Evolutionary conservation across 2,113 vertebrate genomes (phyloP).

Genomic region (Murina feae): DNA sequence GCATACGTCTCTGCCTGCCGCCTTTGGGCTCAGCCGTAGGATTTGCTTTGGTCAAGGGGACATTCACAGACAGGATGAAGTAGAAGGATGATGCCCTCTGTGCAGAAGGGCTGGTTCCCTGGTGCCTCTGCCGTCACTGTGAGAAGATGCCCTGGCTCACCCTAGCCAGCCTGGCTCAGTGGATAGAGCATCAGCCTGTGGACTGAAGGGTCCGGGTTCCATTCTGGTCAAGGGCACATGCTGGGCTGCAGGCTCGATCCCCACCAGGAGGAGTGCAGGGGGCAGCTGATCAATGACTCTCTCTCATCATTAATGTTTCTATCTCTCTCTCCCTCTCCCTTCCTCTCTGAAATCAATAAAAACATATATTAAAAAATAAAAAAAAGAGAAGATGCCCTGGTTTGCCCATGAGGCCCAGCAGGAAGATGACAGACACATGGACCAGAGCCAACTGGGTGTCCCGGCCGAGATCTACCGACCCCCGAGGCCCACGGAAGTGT

Average conservation of each 20-base stretch:
- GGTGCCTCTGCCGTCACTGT: background rate
- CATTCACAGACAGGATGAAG: background rate
- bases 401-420: rapidly evolving
- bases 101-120: background rate
- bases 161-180: no score
- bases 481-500: background rate
- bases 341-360: no score
- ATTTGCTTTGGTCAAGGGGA: background rate
- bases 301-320: no score
- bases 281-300: no score
- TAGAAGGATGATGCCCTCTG: no score
- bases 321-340: no score
- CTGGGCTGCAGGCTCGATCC: no score
- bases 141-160: background rate
- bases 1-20: background rate
- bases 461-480: background rate
- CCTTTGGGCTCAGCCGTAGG: background rate
- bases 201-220: no score
- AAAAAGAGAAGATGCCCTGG: background rate
- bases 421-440: background rate
- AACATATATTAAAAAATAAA: no score
- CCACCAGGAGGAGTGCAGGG: no score
- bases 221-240: no score
- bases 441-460: background rate
- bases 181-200: no score